phyloP scores from a whole-genome alignment of 2,797 vertebrate species.

The Eidolon dupreanum region DNA sequence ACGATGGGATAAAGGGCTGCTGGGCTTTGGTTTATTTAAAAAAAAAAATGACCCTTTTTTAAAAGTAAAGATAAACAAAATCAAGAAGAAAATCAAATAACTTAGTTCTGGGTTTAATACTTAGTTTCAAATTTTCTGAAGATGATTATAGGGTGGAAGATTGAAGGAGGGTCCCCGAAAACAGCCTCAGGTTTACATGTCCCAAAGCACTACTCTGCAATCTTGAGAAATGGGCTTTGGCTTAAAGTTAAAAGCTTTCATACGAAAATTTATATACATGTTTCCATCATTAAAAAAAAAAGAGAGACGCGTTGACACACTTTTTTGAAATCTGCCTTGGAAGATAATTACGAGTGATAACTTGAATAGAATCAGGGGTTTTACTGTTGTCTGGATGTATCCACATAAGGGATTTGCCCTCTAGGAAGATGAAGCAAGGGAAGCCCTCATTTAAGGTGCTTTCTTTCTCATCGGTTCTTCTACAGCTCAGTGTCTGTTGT shows the following conservation, averaged over 20 bases:
- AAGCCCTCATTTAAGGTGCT: not conserved
- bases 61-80: not conserved
- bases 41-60: not conserved
- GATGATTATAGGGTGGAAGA: not conserved
- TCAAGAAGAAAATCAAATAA: not conserved
- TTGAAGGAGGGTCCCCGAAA: not conserved
- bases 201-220: not conserved
- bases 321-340: not conserved
- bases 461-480: not conserved
- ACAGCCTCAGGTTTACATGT: not conserved
- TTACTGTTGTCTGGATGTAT: rapidly evolving
- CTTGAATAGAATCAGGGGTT: too few species aligned
- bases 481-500: not conserved
- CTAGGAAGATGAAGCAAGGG: rapidly evolving
- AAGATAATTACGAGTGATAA: too few species aligned
- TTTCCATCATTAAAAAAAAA: not conserved
- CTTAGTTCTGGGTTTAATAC: not conserved
- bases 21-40: not conserved
- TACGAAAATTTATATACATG: not conserved
- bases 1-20: not conserved
- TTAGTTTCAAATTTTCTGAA: not conserved
- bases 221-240: not conserved
- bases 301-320: not conserved
- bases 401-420: rapidly evolving
- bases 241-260: too few species aligned